Conservation (phyloP, 2,113 vertebrate genomes). For the Thymallus thymallus region DNA sequence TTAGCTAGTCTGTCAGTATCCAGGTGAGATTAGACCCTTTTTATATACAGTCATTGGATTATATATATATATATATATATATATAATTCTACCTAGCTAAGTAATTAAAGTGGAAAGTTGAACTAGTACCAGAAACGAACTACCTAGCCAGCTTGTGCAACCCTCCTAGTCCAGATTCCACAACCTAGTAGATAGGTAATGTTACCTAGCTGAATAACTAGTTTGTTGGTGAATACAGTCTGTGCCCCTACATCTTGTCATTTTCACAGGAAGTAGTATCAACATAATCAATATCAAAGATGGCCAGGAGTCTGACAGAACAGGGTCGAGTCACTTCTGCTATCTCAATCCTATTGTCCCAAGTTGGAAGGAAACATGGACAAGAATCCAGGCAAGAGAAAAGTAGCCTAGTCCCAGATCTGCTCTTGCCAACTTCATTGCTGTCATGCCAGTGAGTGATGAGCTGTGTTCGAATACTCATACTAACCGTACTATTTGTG, state of each 20-base stretch:
- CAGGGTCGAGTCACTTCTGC: conserved; percentile 73
- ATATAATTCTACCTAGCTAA: too few species aligned
- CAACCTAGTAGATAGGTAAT: too few species aligned
- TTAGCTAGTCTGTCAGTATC: not conserved
- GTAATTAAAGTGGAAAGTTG: too few species aligned
- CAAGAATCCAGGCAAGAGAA: conserved; percentile 80
- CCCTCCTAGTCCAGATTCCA: too few species aligned
- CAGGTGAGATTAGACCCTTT: not conserved
- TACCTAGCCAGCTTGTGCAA: too few species aligned
- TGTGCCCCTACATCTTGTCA: not conserved
- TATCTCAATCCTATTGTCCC: conserved; percentile 76
- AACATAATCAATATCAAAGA: conserved; percentile 68
- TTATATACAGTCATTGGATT: too few species aligned
- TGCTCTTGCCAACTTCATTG: not conserved
- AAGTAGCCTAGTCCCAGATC: not conserved
- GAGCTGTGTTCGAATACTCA: too few species aligned
- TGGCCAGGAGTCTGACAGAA: conserved; percentile 13
- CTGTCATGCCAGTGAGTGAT: not conserved
- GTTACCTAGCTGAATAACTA: not conserved
- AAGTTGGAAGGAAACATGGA: conserved; percentile 89
- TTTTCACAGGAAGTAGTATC: conserved; percentile 47
- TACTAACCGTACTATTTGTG: too few species aligned
- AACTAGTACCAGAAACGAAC: too few species aligned
- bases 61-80: too few species aligned
- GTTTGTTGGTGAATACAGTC: not conserved